phyloP scores from a whole-genome alignment of 2,888 invertebrate species.

The Nymphalis polychloros region DNA sequence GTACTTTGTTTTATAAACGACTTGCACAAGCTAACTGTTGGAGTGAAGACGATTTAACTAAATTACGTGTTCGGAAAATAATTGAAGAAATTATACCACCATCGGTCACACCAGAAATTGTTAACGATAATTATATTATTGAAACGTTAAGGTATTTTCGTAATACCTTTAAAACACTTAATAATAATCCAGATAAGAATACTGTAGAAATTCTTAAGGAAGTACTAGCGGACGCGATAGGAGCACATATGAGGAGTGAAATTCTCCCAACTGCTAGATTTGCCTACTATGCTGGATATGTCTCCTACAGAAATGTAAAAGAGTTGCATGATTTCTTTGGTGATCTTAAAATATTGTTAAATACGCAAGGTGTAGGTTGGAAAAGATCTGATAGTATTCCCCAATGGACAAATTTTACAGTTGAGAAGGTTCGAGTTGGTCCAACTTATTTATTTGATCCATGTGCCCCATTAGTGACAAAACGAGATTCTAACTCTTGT shows the following conservation, averaged over 20 bases:
- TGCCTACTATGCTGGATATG: constrained; percentile 72
- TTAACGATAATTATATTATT: constrained; percentile 57
- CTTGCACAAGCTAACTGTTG: constrained; percentile 55
- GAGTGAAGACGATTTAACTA: constrained; percentile 62
- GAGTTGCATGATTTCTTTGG: constrained; percentile 61
- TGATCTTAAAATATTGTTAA: constrained; percentile 55
- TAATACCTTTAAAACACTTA: constrained; percentile 49
- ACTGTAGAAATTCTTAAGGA: constrained; percentile 54
- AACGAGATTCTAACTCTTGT: constrained; percentile 63
- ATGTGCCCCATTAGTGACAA: constrained; percentile 57
- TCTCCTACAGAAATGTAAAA: constrained; percentile 60
- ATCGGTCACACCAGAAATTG: constrained; percentile 53
- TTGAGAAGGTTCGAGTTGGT: constrained; percentile 63
- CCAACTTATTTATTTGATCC: constrained; percentile 57
- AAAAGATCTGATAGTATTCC: constrained; percentile 52
- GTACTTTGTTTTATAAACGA: constrained; percentile 59
- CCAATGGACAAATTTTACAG: constrained; percentile 64
- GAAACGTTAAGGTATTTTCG: constrained; percentile 58
- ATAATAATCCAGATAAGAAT: constrained; percentile 45
- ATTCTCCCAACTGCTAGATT: constrained; percentile 67
- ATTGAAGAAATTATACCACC: constrained; percentile 62
- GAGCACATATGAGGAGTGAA: constrained; percentile 64
- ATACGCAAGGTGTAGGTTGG: constrained; percentile 72
- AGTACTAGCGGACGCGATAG: constrained; percentile 65
- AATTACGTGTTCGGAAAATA: constrained; percentile 59